These are phyloP conservation scores for Eira barbara DNA, from an alignment of 2,113 vertebrate species.

Conservation along the genomic window DNA sequence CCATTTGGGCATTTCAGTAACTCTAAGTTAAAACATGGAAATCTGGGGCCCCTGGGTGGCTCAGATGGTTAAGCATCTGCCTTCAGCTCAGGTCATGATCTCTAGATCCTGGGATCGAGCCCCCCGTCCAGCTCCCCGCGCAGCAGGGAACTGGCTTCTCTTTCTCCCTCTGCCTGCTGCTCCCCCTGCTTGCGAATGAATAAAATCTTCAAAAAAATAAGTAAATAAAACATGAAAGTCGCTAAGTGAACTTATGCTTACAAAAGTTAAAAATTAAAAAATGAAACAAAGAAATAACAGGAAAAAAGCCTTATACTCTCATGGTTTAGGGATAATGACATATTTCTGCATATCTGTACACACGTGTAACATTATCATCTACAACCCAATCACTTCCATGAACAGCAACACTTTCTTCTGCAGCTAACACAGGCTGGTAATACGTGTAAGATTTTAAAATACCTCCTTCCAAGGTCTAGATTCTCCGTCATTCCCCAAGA, in stretches of 20 bases:
- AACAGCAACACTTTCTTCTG: not conserved
- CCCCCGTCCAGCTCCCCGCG: too few relatives aligned
- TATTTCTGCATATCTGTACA: not conserved
- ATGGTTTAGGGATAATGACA: not conserved
- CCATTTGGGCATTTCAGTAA: not conserved
- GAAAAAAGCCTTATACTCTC: not conserved
- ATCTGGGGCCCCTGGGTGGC: not conserved
- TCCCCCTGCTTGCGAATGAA: too few relatives aligned
- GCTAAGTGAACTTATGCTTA: not conserved
- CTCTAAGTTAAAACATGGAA: not conserved
- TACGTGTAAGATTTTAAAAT: not conserved
- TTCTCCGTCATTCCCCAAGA: not conserved
- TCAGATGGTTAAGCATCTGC: too few relatives aligned
- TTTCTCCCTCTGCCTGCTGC: too few relatives aligned
- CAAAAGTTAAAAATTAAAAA: not conserved
- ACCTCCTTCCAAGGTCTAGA: not conserved
- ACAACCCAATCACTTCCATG: not conserved
- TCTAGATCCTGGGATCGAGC: too few relatives aligned
- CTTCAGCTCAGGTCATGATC: too few relatives aligned
- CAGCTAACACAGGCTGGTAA: not conserved
- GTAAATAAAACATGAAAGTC: not conserved
- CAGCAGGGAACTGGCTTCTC: too few relatives aligned
- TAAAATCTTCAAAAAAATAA: too few relatives aligned
- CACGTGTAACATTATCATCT: not conserved
- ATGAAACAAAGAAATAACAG: not conserved